phyloP scores from a whole-genome alignment of 1,140 invertebrate genomes.

The Zaprionus lachaisei region DNA sequence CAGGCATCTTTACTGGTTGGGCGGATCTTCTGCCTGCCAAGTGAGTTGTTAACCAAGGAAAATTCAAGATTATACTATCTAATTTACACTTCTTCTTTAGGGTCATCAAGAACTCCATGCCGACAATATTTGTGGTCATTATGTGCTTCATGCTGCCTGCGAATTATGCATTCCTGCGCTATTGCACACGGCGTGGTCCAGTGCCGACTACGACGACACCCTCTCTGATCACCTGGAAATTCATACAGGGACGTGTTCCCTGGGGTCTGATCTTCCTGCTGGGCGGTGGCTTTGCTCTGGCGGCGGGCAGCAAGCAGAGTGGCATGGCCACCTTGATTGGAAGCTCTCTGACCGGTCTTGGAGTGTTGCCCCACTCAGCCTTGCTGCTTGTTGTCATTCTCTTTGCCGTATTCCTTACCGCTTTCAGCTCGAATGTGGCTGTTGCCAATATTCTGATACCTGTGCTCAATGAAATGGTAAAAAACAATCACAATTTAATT shows the following conservation, averaged over 20 bases:
- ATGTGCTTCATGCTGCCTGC: constrained; percentile 93
- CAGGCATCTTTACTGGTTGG: constrained; percentile 85
- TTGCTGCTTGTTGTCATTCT: constrained; percentile 87
- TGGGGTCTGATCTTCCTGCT: constrained; percentile 92
- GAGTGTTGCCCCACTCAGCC: constrained; percentile 85
- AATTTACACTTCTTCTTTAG: constrained; percentile 75
- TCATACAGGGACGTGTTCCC: constrained; percentile 90
- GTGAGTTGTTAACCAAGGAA: constrained; percentile 43
- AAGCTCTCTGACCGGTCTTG: constrained; percentile 86
- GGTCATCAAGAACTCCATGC: constrained; percentile 92
- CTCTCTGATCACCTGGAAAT: constrained; percentile 91
- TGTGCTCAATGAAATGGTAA: constrained; percentile 90
- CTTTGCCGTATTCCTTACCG: constrained; percentile 88
- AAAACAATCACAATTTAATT: not conserved
- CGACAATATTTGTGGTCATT: constrained; percentile 92
- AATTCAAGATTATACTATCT: not conserved
- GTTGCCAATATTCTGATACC: constrained; percentile 93
- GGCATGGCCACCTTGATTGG: constrained; percentile 91
- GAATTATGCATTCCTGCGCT: constrained; percentile 90
- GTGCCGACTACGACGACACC: constrained; percentile 87
- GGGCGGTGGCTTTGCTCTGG: constrained; percentile 94
- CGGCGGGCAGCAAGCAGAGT: constrained; percentile 91
- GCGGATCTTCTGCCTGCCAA: constrained; percentile 56
- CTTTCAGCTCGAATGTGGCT: constrained; percentile 93
- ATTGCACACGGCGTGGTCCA: constrained; percentile 85